A percentile compares a stretch with the other conserved stretches of the same genome.
These are phyloP conservation scores for Neosilurus mollespiculum DNA, from an alignment of 2,797 vertebrate species.

Conservation along the genomic window DNA sequence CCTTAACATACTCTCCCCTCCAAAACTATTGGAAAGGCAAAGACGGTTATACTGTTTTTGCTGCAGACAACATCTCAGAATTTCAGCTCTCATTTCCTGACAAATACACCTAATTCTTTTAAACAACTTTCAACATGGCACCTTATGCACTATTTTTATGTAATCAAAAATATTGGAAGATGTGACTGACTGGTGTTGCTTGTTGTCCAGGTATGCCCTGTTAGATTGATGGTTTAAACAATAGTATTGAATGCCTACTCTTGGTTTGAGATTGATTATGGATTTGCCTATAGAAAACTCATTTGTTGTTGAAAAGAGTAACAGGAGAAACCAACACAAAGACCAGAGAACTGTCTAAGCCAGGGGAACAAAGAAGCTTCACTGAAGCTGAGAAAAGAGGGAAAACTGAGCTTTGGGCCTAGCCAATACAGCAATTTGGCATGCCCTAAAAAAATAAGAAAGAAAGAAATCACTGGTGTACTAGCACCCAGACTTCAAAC, in stretches of 20 bases:
- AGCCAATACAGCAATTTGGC: not conserved
- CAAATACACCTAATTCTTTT: not conserved
- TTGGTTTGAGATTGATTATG: not conserved
- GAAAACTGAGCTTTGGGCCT: not conserved
- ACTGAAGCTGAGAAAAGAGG: not conserved
- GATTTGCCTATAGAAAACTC: not conserved
- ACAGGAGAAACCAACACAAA: not conserved
- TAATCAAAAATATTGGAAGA: not conserved
- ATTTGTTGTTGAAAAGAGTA: slow-evolving; percentile 3
- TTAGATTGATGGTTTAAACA: not conserved
- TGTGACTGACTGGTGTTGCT: not conserved
- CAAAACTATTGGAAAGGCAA: not conserved
- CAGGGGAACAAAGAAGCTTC: not conserved
- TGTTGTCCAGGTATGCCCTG: not conserved
- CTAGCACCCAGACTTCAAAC: not conserved
- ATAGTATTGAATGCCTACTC: not conserved
- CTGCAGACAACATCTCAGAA: not conserved
- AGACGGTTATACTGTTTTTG: not conserved
- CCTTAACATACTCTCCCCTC: not conserved
- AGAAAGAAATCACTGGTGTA: not conserved
- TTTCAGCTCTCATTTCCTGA: not conserved
- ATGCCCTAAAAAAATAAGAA: not conserved
- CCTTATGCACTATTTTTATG: not conserved
- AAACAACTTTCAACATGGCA: not conserved
- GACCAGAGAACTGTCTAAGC: not conserved